phyloP scores from a whole-genome alignment of 35 echinoderm and acorn worm species.

The Stichopus chloronotus region DNA sequence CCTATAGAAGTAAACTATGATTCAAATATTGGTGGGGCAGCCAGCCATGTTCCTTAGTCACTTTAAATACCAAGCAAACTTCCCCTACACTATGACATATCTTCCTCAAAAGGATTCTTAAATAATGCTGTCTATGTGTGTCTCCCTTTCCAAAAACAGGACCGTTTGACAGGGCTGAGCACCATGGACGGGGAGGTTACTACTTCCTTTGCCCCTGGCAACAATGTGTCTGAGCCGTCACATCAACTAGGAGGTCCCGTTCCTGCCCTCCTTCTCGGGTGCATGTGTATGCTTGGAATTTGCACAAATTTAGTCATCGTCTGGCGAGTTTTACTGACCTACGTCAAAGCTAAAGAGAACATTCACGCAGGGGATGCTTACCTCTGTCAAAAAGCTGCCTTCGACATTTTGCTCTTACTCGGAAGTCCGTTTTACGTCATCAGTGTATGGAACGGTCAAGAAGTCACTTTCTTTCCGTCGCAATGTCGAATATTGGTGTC shows the following conservation, averaged over 20 bases:
- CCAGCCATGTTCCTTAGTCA: too few relatives aligned
- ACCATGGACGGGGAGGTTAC: background rate
- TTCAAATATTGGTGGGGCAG: too few relatives aligned
- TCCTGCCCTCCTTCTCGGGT: background rate
- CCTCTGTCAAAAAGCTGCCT: conserved; percentile 21
- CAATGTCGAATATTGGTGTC: conserved; percentile 29
- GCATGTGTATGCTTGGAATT: background rate
- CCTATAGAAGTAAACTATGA: too few relatives aligned
- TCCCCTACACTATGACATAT: too few relatives aligned
- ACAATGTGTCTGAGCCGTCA: too few relatives aligned
- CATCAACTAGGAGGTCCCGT: background rate
- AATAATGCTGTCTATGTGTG: too few relatives aligned
- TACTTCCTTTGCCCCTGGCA: background rate
- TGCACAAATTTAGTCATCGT: background rate
- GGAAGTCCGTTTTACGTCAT: conserved; percentile 36
- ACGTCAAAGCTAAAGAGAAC: background rate
- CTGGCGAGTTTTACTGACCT: background rate
- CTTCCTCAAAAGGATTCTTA: too few relatives aligned
- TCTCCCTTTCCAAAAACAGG: too few relatives aligned
- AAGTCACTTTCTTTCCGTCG: background rate
- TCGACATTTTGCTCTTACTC: conserved; percentile 12
- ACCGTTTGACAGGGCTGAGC: background rate
- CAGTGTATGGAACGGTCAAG: conserved; percentile 11
- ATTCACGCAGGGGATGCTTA: conserved; percentile 16
- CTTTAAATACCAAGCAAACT: too few relatives aligned